Base-by-base conservation (phyloP, 2,888 invertebrate genomes). In the Sphinx pinastri region DNA sequence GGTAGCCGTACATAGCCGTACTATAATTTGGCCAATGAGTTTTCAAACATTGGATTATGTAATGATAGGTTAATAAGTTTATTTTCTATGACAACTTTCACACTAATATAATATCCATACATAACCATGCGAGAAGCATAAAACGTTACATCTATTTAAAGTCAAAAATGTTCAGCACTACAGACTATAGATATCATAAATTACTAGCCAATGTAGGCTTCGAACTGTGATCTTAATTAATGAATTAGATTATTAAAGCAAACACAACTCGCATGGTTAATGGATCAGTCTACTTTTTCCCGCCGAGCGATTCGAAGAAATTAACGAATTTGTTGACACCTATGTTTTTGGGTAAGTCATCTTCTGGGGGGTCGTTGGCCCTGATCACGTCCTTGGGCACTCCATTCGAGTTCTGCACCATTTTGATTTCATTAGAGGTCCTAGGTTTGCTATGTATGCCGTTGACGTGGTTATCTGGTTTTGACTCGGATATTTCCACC, bases 311-410 rank as follows among this genome's bases (percentile, higher is more conserved):
- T 74, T 94, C 94, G 69, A 94, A 94, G 83, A 94, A 94, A 75
- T 93, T 94, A 0, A 94, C 94, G 72, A 94, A 94, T 72, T 93
- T 94, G 72, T 93, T 94, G 0, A 94, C 94, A 0, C 94, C 94
- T 76, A 94, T 94, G 55, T 94, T 94, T 68, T 94, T 94, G 2
- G 94, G 94, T 11, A 94, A 74, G 76, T 94, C 94, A 31, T 94
- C 93, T 77, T 94, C 94, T 0, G 93, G 94, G 0, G 94, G 94
- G 57, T 94, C 94, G 54, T 93, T 94, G 0, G 94, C 94, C 51
- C 94, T 84, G 4, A 94, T 93, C 0, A 94, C 93, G 16, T 94
- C 94, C 73, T 88, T 91, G 0, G 93, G 89, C 0, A 79, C 83
- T 0, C 90, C 88, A 68, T 91, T 92, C 0, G 83, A 77, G 13